Base-by-base conservation (phyloP, 2,113 vertebrate species). In the Oncorhynchus gorbuscha region DNA sequence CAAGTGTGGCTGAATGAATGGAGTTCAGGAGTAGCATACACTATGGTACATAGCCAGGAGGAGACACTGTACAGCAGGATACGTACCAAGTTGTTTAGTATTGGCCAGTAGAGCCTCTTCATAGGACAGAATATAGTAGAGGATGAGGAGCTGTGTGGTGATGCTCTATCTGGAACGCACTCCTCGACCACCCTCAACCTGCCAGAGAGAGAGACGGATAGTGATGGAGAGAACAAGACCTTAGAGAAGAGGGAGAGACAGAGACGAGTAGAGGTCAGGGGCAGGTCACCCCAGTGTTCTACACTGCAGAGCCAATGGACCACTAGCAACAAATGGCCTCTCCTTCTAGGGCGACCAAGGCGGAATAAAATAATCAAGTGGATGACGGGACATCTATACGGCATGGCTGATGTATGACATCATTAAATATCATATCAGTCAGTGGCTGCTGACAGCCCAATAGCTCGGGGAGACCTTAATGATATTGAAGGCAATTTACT, bases 71-170 rank as follows among this genome's bases (percentile, higher is more conserved):
- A 67, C 16, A 18, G 16, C 11, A 18, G n/a, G 18, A 45, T 45
- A 45, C 84, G 51, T 87, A 99, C 97, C 97, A 65, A 99, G 90
- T 9, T 95, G 92, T 93, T 99, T 99, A 0, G 97, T 97, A 90
- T 88, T 99, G 28, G 95, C 95, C 72, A 99, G 89, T 49, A 99
- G 95, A n/a, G 96, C 96, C 80, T 99, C 97, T 73, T 99, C 98
- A 0, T 97, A 99, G 0, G 97, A 99, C 78, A 99, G 91, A 75
- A 98, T 94, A 0, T 99, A 99, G 86, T 99, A 99, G 64, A 99
- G 95, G 86, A 99, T 95, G 6, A 99, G 92, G 64, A 99, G 93
- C 1, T 97, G 98, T 1, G 97, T 95, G 45, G 97, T 99, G 92
- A 99, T 99, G 77, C 95, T 96, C 84, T 95, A 96, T 49, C 87